Evolutionary conservation across 2,797 vertebrate species (phyloP), one percentile per base, ranked within the genome.

Genomic region (Pseudocheirus occidentalis): DNA sequence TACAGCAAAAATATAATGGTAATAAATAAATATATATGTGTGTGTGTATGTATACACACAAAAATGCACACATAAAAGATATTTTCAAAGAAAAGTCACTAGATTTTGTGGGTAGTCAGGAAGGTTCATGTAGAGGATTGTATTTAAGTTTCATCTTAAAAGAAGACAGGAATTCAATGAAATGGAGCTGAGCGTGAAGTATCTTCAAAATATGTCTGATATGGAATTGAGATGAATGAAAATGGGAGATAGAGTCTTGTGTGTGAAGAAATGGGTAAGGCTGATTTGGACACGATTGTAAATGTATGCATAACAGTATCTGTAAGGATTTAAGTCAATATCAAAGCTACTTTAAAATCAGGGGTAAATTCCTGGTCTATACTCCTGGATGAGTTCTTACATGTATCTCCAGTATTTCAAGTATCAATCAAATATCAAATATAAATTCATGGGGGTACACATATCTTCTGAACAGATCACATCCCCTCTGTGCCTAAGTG

Each of bases 241-340:
- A 1, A 81, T 40, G 21, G 40, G 40, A 81, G 7, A 46, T 46
- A 40, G 40, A 81, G n/a, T 46, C 3, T 81, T 81, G 40, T 40
- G 6, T 81, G 40, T 46, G 21, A 81, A 46, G 18, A 81, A 81
- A 46, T 81, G 73, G 31, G 34, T 5, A n/a, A 66, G 40, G 73
- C 16, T 18, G 2, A 10, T 81, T 46, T 81, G n/a, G 40, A 81
- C 16, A n/a, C 34, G 18, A n/a, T 66, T 66, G 10, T 2, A 46
- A 46, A 91, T 95, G 90, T 91, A 34, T 73, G 31, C 66, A 5
- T 95, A 94, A 29, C n/a, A 90, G 73, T 93, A 55, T 1, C 27
- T 92, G 54, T 40, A 54, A 53, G 28, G 92, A 34, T 92, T 95
- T 90, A 94, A 24, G 90, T 94, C 58, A 95, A 87, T 66, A 87